Evolutionary conservation across 2,113 vertebrate genomes (phyloP).

Genomic region (Otus sunia): DNA sequence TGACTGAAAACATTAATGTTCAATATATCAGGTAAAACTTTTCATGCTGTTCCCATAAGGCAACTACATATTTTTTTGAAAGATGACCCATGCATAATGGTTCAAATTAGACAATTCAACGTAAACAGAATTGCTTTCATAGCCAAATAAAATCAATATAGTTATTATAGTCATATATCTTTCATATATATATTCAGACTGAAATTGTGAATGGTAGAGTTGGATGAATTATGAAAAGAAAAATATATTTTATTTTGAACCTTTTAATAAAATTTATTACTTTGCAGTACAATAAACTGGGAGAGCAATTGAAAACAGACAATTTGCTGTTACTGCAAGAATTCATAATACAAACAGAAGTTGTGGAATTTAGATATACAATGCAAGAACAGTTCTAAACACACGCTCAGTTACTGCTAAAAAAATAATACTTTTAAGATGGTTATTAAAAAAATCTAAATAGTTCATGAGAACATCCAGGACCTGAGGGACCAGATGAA

Average conservation of each 20-base stretch:
- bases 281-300: not conserved
- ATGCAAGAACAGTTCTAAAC: not conserved
- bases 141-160: not conserved
- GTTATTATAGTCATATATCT: not conserved
- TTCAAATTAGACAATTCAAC: not conserved
- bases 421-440: not conserved
- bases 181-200: not conserved
- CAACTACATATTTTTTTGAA: not conserved
- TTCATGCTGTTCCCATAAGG: not conserved
- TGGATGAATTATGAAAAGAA: not conserved
- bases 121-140: not conserved
- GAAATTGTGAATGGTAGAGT: not conserved
- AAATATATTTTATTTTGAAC: not conserved
- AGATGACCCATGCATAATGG: not conserved
- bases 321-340: not conserved
- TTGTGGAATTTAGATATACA: not conserved
- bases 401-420: not conserved
- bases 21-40: not conserved
- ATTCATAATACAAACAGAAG: not conserved
- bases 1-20: not conserved
- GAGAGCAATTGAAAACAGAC: not conserved
- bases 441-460: not conserved
- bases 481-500: not conserved
- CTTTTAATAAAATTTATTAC: not conserved
- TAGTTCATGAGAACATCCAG: not conserved